phyloP scores from a whole-genome alignment of 1,140 invertebrate genomes.

The Microplitis demolitor region DNA sequence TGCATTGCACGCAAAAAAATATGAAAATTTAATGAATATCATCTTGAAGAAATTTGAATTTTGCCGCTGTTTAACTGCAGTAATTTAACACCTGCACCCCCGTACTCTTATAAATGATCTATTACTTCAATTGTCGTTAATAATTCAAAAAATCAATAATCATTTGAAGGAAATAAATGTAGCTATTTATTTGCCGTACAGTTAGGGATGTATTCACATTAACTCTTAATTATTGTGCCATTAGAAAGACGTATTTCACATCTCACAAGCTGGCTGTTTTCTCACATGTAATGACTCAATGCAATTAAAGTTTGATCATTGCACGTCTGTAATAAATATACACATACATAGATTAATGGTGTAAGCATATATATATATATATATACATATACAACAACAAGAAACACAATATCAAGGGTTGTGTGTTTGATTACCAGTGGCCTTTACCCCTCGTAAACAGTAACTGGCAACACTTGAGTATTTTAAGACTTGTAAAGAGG shows the following conservation, averaged over 20 bases:
- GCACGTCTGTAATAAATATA: neutral
- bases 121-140: too few species aligned
- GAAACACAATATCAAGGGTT: neutral
- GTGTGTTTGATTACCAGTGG: neutral
- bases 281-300: constrained; percentile 2
- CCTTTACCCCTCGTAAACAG: neutral
- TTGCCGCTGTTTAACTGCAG: too few species aligned
- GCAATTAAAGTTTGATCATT: constrained; percentile 5
- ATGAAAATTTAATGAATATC: too few species aligned
- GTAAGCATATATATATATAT: neutral
- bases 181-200: neutral
- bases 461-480: constrained; percentile 3
- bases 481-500: constrained; percentile 9
- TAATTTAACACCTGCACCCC: too few species aligned
- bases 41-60: too few species aligned
- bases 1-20: too few species aligned
- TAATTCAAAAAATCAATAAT: neutral
- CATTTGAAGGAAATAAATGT: neutral
- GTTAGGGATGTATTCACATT: neutral
- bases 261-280: constrained; percentile 5
- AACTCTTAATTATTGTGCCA: constrained; percentile 14
- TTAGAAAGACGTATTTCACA: neutral
- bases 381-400: neutral
- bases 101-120: too few species aligned
- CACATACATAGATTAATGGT: neutral